Conservation (phyloP, 2,113 vertebrate species). For the Alosa alosa region DNA sequence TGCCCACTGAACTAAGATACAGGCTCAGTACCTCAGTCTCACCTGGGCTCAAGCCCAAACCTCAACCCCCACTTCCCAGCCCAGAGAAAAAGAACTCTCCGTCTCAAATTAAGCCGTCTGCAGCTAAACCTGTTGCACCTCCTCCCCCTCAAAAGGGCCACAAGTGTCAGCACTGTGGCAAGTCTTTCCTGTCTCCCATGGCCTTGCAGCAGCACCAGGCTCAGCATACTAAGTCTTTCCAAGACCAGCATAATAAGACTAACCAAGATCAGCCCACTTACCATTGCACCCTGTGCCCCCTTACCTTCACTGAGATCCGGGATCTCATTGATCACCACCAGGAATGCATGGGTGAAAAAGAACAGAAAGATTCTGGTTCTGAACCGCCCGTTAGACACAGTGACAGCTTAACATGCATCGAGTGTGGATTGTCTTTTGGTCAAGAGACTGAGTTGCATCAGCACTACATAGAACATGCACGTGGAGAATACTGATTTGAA, state of each 20-base stretch:
- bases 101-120: background rate
- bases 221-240: conserved; percentile 44
- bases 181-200: conserved; percentile 58
- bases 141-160: conserved; percentile 49
- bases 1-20: conserved; percentile 71
- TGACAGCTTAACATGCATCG: conserved; percentile 58
- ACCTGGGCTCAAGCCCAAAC: conserved; percentile 43
- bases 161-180: conserved; percentile 62
- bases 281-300: conserved; percentile 62
- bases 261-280: conserved; percentile 45
- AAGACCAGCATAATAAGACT: conserved; percentile 26
- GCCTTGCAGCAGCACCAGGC: conserved; percentile 59
- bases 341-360: conserved; percentile 57
- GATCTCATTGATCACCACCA: conserved; percentile 68
- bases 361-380: conserved; percentile 29
- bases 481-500: conserved; percentile 38
- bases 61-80: conserved; percentile 17
- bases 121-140: background rate
- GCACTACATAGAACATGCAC: conserved; percentile 63
- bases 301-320: conserved; percentile 59
- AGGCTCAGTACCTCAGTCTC: conserved; percentile 59
- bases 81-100: conserved; percentile 21
- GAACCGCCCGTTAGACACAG: conserved; percentile 40
- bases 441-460: conserved; percentile 66
- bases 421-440: conserved; percentile 67